phyloP scores from a whole-genome alignment of 2,113 vertebrate genomes.

The Herpetotheres cachinnans region DNA sequence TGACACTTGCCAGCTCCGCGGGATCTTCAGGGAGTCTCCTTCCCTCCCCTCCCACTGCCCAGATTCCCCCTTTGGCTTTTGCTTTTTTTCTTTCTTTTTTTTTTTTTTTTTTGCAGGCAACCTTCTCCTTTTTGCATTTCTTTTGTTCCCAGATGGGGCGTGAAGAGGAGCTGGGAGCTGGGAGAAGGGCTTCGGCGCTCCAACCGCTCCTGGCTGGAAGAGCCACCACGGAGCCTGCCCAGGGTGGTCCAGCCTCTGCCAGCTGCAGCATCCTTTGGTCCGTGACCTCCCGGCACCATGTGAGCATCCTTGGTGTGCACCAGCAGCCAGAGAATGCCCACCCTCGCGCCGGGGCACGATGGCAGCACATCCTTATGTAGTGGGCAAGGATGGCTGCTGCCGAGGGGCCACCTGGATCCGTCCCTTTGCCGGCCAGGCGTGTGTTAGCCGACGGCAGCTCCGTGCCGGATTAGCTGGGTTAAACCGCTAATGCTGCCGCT shows the following conservation, averaged over 20 bases:
- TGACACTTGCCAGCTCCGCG: not conserved
- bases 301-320: not conserved
- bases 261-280: not conserved
- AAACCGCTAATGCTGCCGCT: conserved; percentile 63
- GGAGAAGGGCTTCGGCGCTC: not conserved
- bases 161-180: not conserved
- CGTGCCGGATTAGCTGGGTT: conserved; percentile 11
- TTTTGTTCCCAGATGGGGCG: not conserved
- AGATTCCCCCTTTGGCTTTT: not conserved
- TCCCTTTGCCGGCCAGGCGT: not conserved
- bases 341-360: accelerated
- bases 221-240: accelerated
- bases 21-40: not conserved
- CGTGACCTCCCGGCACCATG: accelerated
- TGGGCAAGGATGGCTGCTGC: accelerated
- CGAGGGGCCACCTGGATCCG: not conserved
- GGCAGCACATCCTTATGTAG: accelerated
- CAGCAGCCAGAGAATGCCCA: not conserved
- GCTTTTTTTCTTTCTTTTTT: too few relatives aligned
- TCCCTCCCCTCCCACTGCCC: not conserved
- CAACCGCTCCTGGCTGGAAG: accelerated
- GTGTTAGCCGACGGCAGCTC: not conserved
- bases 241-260: not conserved
- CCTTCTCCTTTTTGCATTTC: not conserved
- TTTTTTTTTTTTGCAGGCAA: not conserved